Base-by-base conservation (phyloP, 1,140 invertebrate genomes). In the Asbolus verrucosus region DNA sequence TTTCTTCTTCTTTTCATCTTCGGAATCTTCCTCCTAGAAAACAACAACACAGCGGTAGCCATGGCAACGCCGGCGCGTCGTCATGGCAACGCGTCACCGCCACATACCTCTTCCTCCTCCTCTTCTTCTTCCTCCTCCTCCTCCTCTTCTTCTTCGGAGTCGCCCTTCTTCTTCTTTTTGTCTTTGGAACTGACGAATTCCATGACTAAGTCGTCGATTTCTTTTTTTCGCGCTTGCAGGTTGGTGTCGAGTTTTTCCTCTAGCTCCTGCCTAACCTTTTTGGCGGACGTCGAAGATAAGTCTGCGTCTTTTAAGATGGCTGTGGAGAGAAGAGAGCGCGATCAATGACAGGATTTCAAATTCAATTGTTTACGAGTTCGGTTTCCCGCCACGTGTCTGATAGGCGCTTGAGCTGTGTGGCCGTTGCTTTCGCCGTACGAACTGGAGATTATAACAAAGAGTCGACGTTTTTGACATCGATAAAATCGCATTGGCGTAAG, bases 231-330 rank as follows among this genome's bases (percentile, higher is more conserved):
- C 46, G 79, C 84, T 16, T 87, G 83, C 8, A 97, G 83, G 75
- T 95, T 92, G 65, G 88, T 84, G 33, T 90, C 90, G 6, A 95
- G 84, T 78, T 92, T 91, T 69, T 91, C 87, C 81, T 97, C 94
- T 65, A 97, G 84, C 78, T 93, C 89, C 81, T 92, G 89, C 19
- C 94, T 89, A n/a, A 97, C 93, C 82, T 95, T 94, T 77, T 96
- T 97, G 0, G 93, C 91, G 6, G 94, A 94, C 74, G 92, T 91
- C 27, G 88, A 89, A 4, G 89, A 88, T 6, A 96, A 84, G 79
- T 96, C 92, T 2, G 94, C 94, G 83, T 90, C 90, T 83, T 96
- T 94, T 1, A 97, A 85, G 75, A 96, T 94, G 61, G 88, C 94
- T 96, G 59, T 16, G 30, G 27, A 62, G 3, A n/a, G n/a, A n/a